phyloP scores from a whole-genome alignment of 2,888 invertebrate genomes.

The Cosmorhoe ocellata region DNA sequence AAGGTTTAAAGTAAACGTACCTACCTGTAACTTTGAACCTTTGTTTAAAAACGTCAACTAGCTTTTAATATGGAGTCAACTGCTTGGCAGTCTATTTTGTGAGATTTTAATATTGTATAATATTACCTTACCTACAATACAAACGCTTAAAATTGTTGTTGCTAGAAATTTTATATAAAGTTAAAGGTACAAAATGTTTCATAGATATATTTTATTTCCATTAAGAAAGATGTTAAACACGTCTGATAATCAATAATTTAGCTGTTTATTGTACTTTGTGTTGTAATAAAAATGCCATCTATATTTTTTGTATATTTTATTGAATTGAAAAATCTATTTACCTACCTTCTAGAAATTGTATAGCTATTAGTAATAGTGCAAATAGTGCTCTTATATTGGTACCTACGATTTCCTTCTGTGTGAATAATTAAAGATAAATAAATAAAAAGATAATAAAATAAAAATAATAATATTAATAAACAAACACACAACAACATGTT shows the following conservation, averaged over 20 bases:
- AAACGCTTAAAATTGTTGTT: conserved; percentile 7
- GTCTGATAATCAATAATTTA: conserved; percentile 13
- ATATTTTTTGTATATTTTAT: too few relatives aligned
- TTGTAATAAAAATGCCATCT: conserved; percentile 46
- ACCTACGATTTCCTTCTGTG: too few relatives aligned
- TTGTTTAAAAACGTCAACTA: background rate
- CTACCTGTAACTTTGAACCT: too few relatives aligned
- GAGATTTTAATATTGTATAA: conserved; percentile 13
- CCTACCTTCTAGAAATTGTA: too few relatives aligned
- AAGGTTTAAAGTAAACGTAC: too few relatives aligned
- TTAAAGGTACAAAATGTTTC: conserved; percentile 6
- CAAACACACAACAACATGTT: too few relatives aligned
- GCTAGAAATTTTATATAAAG: conserved; percentile 10
- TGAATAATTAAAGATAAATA: too few relatives aligned
- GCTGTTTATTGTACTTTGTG: conserved; percentile 32
- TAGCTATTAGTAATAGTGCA: too few relatives aligned
- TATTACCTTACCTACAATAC: background rate
- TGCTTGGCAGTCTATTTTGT: conserved; percentile 49
- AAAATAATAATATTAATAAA: too few relatives aligned
- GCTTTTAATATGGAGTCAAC: conserved; percentile 20
- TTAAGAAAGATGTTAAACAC: background rate
- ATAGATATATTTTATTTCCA: background rate
- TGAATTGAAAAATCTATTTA: too few relatives aligned
- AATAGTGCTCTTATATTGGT: too few relatives aligned
- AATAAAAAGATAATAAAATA: too few relatives aligned